Evolutionary conservation across 2,113 vertebrate species (phyloP), one percentile per base, ranked within the genome.

Genomic region (Lycaon pictus): DNA sequence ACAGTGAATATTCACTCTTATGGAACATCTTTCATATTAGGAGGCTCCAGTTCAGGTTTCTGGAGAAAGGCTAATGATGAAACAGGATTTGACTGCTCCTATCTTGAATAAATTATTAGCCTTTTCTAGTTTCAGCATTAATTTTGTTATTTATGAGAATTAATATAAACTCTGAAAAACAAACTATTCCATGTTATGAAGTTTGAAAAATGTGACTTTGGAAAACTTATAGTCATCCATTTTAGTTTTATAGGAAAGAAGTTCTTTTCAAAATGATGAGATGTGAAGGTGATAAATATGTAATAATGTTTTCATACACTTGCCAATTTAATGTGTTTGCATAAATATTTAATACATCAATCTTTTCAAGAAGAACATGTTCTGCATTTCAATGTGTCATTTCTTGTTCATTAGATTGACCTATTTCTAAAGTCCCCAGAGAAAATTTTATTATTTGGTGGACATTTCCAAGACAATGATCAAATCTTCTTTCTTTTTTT

Each of bases 261-360:
- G 48, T 98, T 97, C 97, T 96, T 96, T 97, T 95, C 77, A 96
- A 80, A 83, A 97, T 98, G 97, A 97, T 97, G 93, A 98, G 97
- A 97, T 80, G 91, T 97, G 94, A 95, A 98, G 96, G 97, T 97
- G 93, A 98, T 97, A 97, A 98, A 98, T 98, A 97, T 96, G 92
- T 98, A 98, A 94, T 96, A 97, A 98, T 98, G 96, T 98, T 98
- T 98, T 98, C 97, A 98, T 98, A 98, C 89, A 97, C 98, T 98
- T 98, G 93, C 93, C 98, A 98, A 97, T 98, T 98, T 98, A 97
- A 98, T 98, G 96, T 98, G 97, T 98, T 98, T 98, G 89, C 95
- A 98, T 99, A 98, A 99, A 99, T 98, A 98, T 98, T 99, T 99
- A 98, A 99, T 98, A 94, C 58, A 97, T 98, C 98, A 97, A 74